These are phyloP conservation scores for Phanerotoma sp. DNA, from an alignment of 2,888 invertebrate genomes.

Conservation along the genomic window DNA sequence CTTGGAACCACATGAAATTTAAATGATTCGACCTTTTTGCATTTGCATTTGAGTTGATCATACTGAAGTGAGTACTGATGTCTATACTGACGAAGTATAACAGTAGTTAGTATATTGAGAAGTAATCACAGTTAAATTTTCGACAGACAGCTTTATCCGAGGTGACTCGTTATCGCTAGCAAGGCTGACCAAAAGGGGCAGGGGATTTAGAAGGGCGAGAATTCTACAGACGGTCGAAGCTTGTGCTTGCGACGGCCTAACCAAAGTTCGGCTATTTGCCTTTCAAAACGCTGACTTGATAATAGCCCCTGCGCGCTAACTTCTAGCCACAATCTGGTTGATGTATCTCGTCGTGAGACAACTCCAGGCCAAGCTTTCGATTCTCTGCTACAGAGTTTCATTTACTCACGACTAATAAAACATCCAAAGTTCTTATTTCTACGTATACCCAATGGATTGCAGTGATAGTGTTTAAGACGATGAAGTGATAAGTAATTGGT, in stretches of 20 bases:
- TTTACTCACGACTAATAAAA: slow-evolving; percentile 2
- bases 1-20: neutral
- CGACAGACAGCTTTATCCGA: neutral
- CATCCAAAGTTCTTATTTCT: neutral
- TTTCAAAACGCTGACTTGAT: slow-evolving; percentile 43
- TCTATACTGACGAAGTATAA: neutral
- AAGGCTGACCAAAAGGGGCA: neutral
- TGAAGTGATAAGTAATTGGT: neutral
- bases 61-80: neutral
- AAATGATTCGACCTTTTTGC: neutral
- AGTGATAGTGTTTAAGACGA: slow-evolving; percentile 1
- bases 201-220: neutral
- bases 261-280: slow-evolving; percentile 42
- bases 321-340: slow-evolving; percentile 33
- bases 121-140: slow-evolving; percentile 12
- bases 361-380: slow-evolving; percentile 14
- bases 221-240: slow-evolving; percentile 3
- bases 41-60: neutral
- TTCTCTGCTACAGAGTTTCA: slow-evolving; percentile 16
- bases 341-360: slow-evolving; percentile 26
- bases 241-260: slow-evolving; percentile 36
- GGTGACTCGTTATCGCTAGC: neutral
- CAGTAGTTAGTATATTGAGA: no score
- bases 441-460: neutral
- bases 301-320: slow-evolving; percentile 37